A percentile compares a stretch with the other conserved stretches of the same genome.
phyloP scores from a whole-genome alignment of 2,888 invertebrate genomes.

The Volucella bombylans region DNA sequence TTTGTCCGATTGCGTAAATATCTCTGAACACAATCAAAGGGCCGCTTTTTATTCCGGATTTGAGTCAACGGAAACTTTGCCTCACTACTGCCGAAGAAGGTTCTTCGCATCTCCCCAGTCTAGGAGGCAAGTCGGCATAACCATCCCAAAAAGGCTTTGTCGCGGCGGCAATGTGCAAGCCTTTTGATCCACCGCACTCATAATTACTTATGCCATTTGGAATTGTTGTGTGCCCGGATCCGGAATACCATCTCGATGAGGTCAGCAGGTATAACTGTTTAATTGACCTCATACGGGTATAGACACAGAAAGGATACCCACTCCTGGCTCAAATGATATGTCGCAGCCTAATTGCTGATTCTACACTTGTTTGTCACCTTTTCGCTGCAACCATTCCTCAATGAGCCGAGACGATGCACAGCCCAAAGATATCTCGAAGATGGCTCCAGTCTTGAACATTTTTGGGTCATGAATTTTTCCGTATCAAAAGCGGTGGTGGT shows the following conservation, averaged over 20 bases:
- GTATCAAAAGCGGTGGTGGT: background rate
- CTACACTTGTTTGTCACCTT: constrained; percentile 72
- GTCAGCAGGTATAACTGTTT: constrained; percentile 69
- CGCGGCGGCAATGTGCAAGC: constrained; percentile 26
- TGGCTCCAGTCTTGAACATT: constrained; percentile 46
- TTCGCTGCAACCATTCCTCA: constrained; percentile 44
- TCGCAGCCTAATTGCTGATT: constrained; percentile 67
- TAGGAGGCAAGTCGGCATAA: constrained; percentile 39
- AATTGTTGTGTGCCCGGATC: constrained; percentile 41
- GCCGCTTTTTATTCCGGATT: constrained; percentile 25
- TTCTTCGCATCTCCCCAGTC: constrained; percentile 10
- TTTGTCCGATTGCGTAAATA: constrained; percentile 35
- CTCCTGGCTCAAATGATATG: constrained; percentile 44
- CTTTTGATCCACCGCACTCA: constrained; percentile 66
- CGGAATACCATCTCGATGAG: constrained; percentile 56
- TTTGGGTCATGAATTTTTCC: constrained; percentile 69
- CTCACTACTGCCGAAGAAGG: constrained; percentile 5
- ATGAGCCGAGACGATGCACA: constrained; percentile 1
- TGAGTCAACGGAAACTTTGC: background rate
- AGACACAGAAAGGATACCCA: background rate
- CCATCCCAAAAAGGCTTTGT: constrained; percentile 24
- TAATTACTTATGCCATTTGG: constrained; percentile 70
- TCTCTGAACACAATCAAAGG: constrained; percentile 43
- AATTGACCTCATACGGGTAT: constrained; percentile 57
- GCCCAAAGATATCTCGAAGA: constrained; percentile 1